A percentile compares a stretch with the other conserved stretches of the same genome.
These are phyloP conservation scores for Takifugu flavidus DNA, from an alignment of 2,113 vertebrate species.

Conservation along the genomic window DNA sequence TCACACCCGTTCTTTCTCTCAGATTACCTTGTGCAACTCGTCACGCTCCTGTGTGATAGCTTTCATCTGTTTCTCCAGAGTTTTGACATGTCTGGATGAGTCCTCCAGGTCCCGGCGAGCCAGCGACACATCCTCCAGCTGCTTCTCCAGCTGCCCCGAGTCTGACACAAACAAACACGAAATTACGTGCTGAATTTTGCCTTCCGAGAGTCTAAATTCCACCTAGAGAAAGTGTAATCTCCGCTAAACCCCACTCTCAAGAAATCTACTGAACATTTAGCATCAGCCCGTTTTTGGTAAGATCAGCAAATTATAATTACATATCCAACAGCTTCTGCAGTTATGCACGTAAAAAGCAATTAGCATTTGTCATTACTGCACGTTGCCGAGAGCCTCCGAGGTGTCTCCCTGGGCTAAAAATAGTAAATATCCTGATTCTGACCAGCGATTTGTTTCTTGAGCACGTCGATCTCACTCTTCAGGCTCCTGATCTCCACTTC, in stretches of 20 bases:
- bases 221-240: neutral
- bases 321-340: neutral
- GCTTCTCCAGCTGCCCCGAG: constrained; percentile 85
- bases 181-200: neutral
- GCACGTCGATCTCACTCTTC: constrained; percentile 91
- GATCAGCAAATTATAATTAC: no score
- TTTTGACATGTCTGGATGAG: constrained; percentile 86
- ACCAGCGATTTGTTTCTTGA: constrained; percentile 94
- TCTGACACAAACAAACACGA: constrained; percentile 68
- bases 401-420: neutral
- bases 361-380: no score
- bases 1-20: no score
- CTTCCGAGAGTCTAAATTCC: neutral
- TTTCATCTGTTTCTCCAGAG: constrained; percentile 90
- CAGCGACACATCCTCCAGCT: constrained; percentile 85
- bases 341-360: no score
- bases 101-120: constrained; percentile 86
- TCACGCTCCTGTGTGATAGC: constrained; percentile 84
- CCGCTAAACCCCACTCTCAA: no score
- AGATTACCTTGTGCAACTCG: constrained; percentile 88
- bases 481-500: constrained; percentile 93
- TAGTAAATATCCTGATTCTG: constrained; percentile 9
- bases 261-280: no score
- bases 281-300: no score
- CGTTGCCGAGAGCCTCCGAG: no score